Evolutionary conservation across 2,888 invertebrate genomes (phyloP), one percentile per base, ranked within the genome.

Genomic region (Acronicta alni): DNA sequence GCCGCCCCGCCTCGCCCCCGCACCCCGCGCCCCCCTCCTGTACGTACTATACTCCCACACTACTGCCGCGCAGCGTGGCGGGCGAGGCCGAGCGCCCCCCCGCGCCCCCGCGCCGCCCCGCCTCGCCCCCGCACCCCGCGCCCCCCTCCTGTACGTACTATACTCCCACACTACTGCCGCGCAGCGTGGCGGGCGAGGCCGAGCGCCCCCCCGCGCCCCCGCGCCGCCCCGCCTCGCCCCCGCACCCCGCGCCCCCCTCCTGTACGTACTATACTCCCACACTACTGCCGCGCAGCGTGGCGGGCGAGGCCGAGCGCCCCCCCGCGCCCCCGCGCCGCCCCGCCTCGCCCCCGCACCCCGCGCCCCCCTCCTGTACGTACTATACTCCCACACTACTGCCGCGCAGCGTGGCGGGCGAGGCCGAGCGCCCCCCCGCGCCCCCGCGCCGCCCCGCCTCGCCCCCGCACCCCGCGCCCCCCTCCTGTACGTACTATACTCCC

Each of bases 391-490:
- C 23, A 23, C 23, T 23, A 23, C 23, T 23, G 23, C 23, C 20
- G 20, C 20, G 20, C 20, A 20, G 20, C 20, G 20, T 23, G 23
- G 23, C 23, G 23, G 23, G 23, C 23, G 23, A 12, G 26, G 37
- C 26, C 8, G 89, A 88, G 71, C 90, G 1, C 10, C 89, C 90
- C 0, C 80, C 54, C 89, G 9, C 68, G 17, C 49, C 89, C 45
- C 89, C 88, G 6, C 84, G 89, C 65, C 9, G 35, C 73, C 47
- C 20, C 72, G 39, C 37, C 57, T 59, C 49, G 38, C 65, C 60
- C 53, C 57, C 63, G 54, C 66, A 49, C 46, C 63, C 9, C 30
- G 30, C 30, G 30, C 30, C 9, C 30, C 7, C 9, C 30, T 12
- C 61, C 66, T 63, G 26, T 23, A 45, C 17, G 16, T 16, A 43